A percentile compares a stretch with the other conserved stretches of the same genome.
Conservation (phyloP, 1,140 invertebrate species). For the Drosophila tropicalis region DNA sequence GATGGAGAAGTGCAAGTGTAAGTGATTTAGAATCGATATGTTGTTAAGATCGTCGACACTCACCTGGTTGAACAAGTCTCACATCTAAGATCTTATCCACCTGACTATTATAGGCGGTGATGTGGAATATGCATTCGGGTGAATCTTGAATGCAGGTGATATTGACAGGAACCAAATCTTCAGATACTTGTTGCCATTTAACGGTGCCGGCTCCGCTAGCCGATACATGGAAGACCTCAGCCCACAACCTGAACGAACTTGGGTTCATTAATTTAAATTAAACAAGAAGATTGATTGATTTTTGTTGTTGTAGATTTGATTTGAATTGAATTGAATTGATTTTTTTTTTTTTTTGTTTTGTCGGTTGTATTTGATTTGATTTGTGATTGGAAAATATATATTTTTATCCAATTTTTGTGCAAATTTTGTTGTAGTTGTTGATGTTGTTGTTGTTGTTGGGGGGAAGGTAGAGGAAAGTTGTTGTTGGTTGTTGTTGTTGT, state of each 20-base stretch:
- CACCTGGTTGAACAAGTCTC: constrained; percentile 97
- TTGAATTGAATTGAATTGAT: background rate
- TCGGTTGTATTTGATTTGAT: constrained; percentile 31
- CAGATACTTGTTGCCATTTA: constrained; percentile 98
- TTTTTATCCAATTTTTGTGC: constrained; percentile 42
- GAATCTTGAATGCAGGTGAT: constrained; percentile 98
- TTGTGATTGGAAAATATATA: constrained; percentile 7
- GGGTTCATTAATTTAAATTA: constrained; percentile 72
- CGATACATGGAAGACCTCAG: constrained; percentile 98
- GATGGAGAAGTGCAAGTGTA: too few species aligned
- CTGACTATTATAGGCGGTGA: constrained; percentile 99
- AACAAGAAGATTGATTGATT: constrained; percentile 37
- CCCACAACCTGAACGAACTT: constrained; percentile 92
- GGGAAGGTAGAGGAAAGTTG: constrained; percentile 62
- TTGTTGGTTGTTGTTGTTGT: constrained; percentile 46
- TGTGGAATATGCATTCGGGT: constrained; percentile 98
- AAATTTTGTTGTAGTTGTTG: constrained; percentile 48
- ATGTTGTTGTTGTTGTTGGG: constrained; percentile 43
- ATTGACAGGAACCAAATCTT: constrained; percentile 98
- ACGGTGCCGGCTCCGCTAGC: constrained; percentile 94
- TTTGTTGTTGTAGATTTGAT: constrained; percentile 5
- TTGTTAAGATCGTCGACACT: constrained; percentile 49
- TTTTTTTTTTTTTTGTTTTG: constrained; percentile 29
- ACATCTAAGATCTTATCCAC: constrained; percentile 99
- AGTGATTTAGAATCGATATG: too few species aligned